A percentile compares a stretch with the other conserved stretches of the same genome.
Evolutionary conservation across 1,140 invertebrate genomes (phyloP).

Genomic region (Agrilus planipennis): DNA sequence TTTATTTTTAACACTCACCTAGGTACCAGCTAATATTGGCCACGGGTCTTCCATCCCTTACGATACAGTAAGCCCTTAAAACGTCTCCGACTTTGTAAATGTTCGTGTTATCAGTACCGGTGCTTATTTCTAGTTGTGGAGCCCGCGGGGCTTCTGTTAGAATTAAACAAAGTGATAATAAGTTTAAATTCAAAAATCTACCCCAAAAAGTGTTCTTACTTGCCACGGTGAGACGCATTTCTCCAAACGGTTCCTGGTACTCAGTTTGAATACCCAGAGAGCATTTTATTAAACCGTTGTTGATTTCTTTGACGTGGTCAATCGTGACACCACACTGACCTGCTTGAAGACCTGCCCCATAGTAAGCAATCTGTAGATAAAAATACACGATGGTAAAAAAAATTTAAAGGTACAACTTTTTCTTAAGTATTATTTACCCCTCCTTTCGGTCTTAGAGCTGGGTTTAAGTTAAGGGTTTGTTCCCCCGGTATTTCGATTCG

Average conservation of each 20-base stretch:
- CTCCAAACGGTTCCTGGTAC: conserved; percentile 41
- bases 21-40: conserved; percentile 59
- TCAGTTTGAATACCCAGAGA: conserved; percentile 40
- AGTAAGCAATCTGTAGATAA: conserved; percentile 35
- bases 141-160: conserved; percentile 44
- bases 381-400: neutral
- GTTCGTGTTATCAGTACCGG: conserved; percentile 31
- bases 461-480: conserved; percentile 25
- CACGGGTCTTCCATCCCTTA: conserved; percentile 52
- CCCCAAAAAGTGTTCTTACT: conserved; percentile 43
- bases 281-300: conserved; percentile 58
- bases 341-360: conserved; percentile 39
- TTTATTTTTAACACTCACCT: conserved; percentile 39
- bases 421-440: conserved; percentile 18
- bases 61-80: conserved; percentile 51
- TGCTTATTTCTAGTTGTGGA: conserved; percentile 42
- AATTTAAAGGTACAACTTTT: neutral
- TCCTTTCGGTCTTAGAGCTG: conserved; percentile 13
- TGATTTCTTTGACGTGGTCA: conserved; percentile 42
- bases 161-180: conserved; percentile 9
- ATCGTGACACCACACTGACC: conserved; percentile 60
- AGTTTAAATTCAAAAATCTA: conserved; percentile 5
- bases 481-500: conserved; percentile 31
- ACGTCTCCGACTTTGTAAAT: conserved; percentile 46
- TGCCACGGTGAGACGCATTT: conserved; percentile 53